Evolutionary conservation across 1,140 invertebrate species (phyloP).

Genomic region (Procambarus clarkii): DNA sequence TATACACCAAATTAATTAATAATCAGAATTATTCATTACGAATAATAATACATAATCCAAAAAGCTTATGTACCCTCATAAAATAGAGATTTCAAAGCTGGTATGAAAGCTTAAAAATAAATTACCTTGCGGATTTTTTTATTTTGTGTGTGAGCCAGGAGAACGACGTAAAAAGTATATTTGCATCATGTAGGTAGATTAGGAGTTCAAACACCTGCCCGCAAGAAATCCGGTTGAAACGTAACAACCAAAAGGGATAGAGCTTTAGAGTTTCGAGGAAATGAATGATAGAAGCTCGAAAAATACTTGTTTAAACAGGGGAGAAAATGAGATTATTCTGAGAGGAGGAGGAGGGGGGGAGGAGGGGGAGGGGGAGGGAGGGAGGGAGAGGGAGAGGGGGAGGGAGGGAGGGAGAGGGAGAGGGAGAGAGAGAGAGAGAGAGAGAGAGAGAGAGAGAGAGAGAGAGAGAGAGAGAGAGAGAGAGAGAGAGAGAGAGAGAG

Average conservation of each 20-base stretch:
- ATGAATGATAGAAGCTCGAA: neutral
- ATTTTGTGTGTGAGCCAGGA: no score
- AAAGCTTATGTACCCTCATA: neutral
- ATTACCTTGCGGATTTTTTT: neutral
- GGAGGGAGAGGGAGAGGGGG: neutral
- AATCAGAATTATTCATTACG: no score
- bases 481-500: no score
- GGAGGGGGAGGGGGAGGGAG: no score
- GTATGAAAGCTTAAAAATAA: neutral
- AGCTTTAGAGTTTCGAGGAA: neutral
- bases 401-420: no score
- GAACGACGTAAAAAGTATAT: neutral
- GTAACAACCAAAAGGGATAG: neutral
- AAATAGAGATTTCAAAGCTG: neutral
- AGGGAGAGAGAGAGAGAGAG: neutral
- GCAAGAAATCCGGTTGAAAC: neutral
- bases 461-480: no score
- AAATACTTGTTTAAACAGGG: neutral
- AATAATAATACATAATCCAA: neutral
- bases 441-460: no score
- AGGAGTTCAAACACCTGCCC: neutral
- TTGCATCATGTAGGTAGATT: neutral
- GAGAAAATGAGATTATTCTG: neutral
- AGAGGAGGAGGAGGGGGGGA: neutral
- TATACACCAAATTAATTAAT: no score